Percentiles rank a stretch among this genome's conserved stretches.
phyloP scores from a whole-genome alignment of 2,113 vertebrate genomes.

The Porphyrio hochstetteri region DNA sequence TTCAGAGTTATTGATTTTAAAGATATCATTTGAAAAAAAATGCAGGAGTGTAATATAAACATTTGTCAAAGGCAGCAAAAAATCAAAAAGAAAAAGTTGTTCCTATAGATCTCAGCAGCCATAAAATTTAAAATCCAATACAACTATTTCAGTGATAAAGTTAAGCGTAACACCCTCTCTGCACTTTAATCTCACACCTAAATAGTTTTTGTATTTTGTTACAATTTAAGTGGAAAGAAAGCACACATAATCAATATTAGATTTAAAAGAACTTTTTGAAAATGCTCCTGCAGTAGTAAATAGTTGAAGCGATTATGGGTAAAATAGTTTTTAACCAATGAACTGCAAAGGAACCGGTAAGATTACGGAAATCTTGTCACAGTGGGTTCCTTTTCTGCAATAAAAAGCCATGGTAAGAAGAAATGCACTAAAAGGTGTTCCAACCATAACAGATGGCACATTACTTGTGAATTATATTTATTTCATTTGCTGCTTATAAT shows the following conservation, averaged over 20 bases:
- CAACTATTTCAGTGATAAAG: constrained; percentile 65
- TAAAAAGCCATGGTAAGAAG: constrained; percentile 50
- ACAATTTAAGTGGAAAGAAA: constrained; percentile 69
- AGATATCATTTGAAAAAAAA: constrained; percentile 24
- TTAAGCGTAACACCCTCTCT: constrained; percentile 49
- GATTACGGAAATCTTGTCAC: constrained; percentile 52
- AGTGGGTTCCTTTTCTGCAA: constrained; percentile 41
- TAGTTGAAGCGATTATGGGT: constrained; percentile 48
- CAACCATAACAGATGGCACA: constrained; percentile 73
- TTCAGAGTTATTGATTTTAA: constrained; percentile 58
- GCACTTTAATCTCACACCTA: constrained; percentile 73
- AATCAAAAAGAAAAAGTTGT: constrained; percentile 45
- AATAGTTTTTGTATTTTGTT: constrained; percentile 69
- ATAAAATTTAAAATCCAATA: constrained; percentile 71
- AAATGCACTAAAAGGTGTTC: constrained; percentile 64
- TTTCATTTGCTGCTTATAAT: constrained; percentile 72
- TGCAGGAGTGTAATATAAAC: constrained; percentile 49
- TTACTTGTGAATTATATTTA: constrained; percentile 72
- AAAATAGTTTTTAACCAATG: constrained; percentile 66
- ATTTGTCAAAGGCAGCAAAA: constrained; percentile 61
- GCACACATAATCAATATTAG: constrained; percentile 60
- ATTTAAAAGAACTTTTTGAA: constrained; percentile 62
- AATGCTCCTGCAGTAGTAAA: constrained; percentile 45
- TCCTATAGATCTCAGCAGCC: constrained; percentile 45
- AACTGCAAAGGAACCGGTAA: constrained; percentile 58